Evolutionary conservation across 2,113 vertebrate species (phyloP).

Genomic region (Oryzias woworae): DNA sequence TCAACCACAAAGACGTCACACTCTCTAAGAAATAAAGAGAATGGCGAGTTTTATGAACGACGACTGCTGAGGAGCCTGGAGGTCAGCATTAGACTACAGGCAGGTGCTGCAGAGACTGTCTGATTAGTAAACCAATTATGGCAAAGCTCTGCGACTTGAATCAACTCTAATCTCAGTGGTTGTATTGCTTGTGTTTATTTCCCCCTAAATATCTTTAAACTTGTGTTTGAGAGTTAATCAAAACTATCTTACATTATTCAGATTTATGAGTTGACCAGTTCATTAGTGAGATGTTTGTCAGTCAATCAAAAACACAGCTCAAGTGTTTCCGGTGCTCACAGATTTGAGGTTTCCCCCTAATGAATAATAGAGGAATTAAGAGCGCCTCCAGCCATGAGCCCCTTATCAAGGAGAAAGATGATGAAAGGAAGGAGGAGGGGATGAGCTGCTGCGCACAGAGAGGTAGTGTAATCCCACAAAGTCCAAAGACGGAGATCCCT

Average conservation of each 20-base stretch:
- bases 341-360: background rate
- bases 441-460: slow-evolving; percentile 30
- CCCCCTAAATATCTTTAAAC: too few relatives aligned
- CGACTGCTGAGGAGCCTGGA: slow-evolving; percentile 4
- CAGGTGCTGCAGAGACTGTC: slow-evolving; percentile 25
- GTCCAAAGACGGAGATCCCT: slow-evolving; percentile 24
- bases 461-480: slow-evolving; percentile 50
- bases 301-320: background rate
- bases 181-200: background rate
- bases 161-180: slow-evolving; percentile 27
- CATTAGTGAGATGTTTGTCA: too few relatives aligned
- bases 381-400: slow-evolving; percentile 40
- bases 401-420: slow-evolving; percentile 35
- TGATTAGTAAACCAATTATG: slow-evolving; percentile 67
- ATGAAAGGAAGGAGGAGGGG: slow-evolving; percentile 16
- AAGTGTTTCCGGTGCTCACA: too few relatives aligned
- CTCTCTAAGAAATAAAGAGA: too few relatives aligned
- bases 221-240: too few relatives aligned
- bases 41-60: slow-evolving; percentile 3
- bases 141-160: slow-evolving; percentile 35
- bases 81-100: slow-evolving; percentile 37
- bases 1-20: too few relatives aligned
- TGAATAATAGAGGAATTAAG: slow-evolving; percentile 50
- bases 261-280: too few relatives aligned
- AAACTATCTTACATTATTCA: too few relatives aligned